phyloP scores from a whole-genome alignment of 2,113 vertebrate species.

The Alouatta palliata region DNA sequence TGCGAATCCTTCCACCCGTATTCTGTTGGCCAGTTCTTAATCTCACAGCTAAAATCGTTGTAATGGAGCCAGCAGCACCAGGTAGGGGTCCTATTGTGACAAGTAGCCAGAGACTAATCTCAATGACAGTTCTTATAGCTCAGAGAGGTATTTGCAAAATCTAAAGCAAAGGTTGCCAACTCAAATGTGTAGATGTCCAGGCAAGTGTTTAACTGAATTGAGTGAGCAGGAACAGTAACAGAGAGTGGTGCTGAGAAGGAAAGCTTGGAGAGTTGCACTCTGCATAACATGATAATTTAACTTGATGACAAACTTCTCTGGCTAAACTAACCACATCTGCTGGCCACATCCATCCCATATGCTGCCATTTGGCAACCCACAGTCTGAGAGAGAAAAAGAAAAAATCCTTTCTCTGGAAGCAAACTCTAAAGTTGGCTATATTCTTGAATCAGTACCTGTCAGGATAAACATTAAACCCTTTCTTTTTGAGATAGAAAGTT shows the following conservation, averaged over 20 bases:
- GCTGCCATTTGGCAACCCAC: neutral
- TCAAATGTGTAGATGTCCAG: neutral
- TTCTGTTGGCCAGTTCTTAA: neutral
- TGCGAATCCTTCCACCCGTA: neutral
- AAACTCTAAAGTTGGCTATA: neutral
- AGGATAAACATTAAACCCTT: conserved; percentile 25
- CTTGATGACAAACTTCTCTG: neutral
- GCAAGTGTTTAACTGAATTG: accelerated
- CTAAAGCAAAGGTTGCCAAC: neutral
- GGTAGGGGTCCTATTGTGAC: neutral
- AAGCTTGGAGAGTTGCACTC: neutral
- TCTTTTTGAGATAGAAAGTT: conserved; percentile 4
- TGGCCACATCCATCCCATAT: neutral
- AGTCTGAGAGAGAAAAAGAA: neutral
- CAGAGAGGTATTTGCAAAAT: neutral
- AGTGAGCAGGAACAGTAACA: too few species aligned
- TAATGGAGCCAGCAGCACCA: neutral
- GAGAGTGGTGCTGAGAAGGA: neutral
- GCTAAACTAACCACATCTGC: neutral
- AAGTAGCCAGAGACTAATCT: too few species aligned
- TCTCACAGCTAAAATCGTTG: neutral
- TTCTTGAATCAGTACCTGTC: conserved; percentile 35
- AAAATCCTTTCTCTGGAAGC: neutral
- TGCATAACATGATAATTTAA: accelerated
- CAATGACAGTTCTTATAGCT: neutral